These are phyloP conservation scores for Tadarida brasiliensis DNA, from an alignment of 2,797 vertebrate genomes.

Conservation along the genomic window DNA sequence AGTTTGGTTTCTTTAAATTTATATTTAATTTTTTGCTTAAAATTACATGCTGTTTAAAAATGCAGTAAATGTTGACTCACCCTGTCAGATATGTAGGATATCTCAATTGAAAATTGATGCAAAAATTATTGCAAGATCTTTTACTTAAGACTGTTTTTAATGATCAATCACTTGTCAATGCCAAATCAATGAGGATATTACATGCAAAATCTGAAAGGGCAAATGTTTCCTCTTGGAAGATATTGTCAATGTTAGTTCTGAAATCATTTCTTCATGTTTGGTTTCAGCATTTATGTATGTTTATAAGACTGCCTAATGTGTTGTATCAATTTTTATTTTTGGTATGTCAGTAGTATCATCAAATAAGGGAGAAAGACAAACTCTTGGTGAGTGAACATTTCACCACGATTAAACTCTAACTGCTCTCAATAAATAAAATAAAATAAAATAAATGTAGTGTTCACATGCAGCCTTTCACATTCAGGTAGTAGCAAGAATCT, in stretches of 20 bases:
- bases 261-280: neutral
- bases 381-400: neutral
- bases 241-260: neutral
- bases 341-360: neutral
- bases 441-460: neutral
- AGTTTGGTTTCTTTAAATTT: neutral
- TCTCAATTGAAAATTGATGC: neutral
- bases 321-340: neutral
- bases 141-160: neutral
- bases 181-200: neutral
- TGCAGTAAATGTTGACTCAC: neutral
- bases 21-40: neutral
- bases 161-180: neutral
- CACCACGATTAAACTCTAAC: neutral
- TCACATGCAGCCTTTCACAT: neutral
- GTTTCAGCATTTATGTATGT: neutral
- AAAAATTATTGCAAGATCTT: neutral
- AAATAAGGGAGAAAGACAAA: neutral
- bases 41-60: neutral
- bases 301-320: neutral
- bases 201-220: neutral
- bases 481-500: neutral
- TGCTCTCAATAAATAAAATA: neutral
- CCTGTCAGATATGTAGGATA: neutral
- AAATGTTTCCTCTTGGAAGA: neutral